These are phyloP conservation scores for Mirounga angustirostris DNA, from an alignment of 2,113 vertebrate genomes.

Conservation along the genomic window DNA sequence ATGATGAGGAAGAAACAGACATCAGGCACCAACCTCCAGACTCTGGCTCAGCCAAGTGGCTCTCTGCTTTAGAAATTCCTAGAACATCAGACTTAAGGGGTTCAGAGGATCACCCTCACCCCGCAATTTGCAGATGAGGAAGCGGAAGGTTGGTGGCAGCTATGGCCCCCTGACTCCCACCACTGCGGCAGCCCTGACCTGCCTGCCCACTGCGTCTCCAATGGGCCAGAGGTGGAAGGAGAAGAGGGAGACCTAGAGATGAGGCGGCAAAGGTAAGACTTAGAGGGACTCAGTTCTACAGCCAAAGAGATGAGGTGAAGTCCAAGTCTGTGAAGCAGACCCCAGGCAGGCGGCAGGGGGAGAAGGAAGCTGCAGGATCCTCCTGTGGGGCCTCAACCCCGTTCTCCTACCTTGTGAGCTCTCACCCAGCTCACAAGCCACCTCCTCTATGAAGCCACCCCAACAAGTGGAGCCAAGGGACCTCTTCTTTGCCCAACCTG, in stretches of 20 bases:
- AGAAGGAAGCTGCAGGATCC: not conserved
- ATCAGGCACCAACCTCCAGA: not conserved
- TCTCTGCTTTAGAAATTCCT: not conserved
- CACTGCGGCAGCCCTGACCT: not conserved
- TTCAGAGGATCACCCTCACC: not conserved
- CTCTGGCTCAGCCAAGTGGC: rapidly evolving
- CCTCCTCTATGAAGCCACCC: not conserved
- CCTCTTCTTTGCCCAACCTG: not conserved
- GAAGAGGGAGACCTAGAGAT: no score
- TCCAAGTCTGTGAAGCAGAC: not conserved
- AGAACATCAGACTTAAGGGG: not conserved
- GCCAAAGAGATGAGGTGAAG: not conserved
- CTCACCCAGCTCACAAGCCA: not conserved
- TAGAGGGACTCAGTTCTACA: not conserved
- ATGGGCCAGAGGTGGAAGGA: not conserved
- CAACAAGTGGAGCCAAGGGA: not conserved
- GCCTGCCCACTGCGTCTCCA: not conserved
- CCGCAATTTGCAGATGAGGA: not conserved
- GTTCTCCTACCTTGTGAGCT: not conserved
- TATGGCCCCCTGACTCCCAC: not conserved
- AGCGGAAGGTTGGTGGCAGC: not conserved
- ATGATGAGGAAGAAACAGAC: not conserved
- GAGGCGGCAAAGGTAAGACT: not conserved
- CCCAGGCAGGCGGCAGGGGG: no score
- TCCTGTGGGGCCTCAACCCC: rapidly evolving